Conservation (phyloP, 1,140 invertebrate species). For the Cyrtorhinus lividipennis region DNA sequence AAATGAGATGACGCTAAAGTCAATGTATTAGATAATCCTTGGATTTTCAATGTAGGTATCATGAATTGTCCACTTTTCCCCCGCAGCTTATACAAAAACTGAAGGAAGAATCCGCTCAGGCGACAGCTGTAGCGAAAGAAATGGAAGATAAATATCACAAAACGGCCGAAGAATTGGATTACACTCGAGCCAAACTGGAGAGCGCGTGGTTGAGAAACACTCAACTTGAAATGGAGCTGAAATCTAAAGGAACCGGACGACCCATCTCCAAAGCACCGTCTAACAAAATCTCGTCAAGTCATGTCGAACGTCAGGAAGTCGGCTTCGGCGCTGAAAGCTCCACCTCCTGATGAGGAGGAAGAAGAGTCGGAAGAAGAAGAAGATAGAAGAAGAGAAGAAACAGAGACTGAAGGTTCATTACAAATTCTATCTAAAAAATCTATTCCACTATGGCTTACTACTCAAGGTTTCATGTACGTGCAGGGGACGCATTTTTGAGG, state of each 20-base stretch:
- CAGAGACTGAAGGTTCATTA: slow-evolving; percentile 26
- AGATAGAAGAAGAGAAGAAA: slow-evolving; percentile 24
- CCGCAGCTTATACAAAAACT: slow-evolving; percentile 34
- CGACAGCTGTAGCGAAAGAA: slow-evolving; percentile 59
- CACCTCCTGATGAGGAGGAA: slow-evolving; percentile 20
- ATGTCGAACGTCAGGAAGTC: slow-evolving; percentile 19
- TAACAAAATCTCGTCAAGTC: slow-evolving; percentile 25
- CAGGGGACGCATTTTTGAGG: no score
- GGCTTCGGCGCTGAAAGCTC: slow-evolving; percentile 8
- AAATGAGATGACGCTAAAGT: no score
- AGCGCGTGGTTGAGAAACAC: slow-evolving; percentile 59
- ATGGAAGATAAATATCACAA: slow-evolving; percentile 62
- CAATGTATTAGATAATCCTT: no score
- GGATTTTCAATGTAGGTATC: no score
- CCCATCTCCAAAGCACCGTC: slow-evolving; percentile 25
- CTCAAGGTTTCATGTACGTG: no score
- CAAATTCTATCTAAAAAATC: no score
- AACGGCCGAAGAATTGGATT: slow-evolving; percentile 57
- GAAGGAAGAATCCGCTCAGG: slow-evolving; percentile 57
- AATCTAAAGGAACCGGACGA: slow-evolving; percentile 26
- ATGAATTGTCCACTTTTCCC: no score
- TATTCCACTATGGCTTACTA: no score
- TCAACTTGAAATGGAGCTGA: slow-evolving; percentile 48
- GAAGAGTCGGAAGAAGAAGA: slow-evolving; percentile 20
- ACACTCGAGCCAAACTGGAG: slow-evolving; percentile 57